Evolutionary conservation across 1,140 invertebrate species (phyloP), one percentile per base, ranked within the genome.

Genomic region (Drosophila busckii): DNA sequence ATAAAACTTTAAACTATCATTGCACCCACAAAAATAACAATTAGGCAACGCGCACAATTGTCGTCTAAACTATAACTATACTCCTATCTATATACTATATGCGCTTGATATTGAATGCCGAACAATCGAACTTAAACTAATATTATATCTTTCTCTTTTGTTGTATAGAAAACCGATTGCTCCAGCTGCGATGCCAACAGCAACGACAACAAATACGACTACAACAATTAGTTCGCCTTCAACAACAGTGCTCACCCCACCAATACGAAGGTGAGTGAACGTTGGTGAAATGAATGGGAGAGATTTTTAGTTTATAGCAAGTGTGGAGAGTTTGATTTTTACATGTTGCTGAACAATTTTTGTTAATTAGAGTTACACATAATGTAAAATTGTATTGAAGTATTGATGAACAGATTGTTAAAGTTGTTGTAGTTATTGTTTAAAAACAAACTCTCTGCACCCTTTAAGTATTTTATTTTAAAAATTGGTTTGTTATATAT

Each of bases 21-120:
- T 82, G 73, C 73, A 80, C 73, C 64, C 64, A 64, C 38, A 60
- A 37, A 17, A 58, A 45, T 46, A 35, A 52, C 28, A 66, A 56
- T 29, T 76, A 78, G 73, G 71, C 73, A 54, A 80, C 44, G 23
- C 73, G 73, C 71, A 76, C 71, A 63, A 71, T 64, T 76, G 70
- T 76, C 70, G 71, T 78, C 70, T 60, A 70, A 9, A n/a, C n/a
- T n/a, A n/a, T n/a, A n/a, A n/a, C n/a, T n/a, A n/a, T n/a, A n/a
- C n/a, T n/a, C n/a, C n/a, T n/a, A n/a, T n/a, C n/a, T n/a, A n/a
- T n/a, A n/a, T n/a, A n/a, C n/a, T n/a, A n/a, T n/a, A n/a, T n/a
- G n/a, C n/a, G n/a, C n/a, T n/a, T n/a, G n/a, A n/a, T n/a, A n/a
- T n/a, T n/a, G n/a, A n/a, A n/a, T n/a, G n/a, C n/a, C n/a, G n/a